A percentile compares a stretch with the other conserved stretches of the same genome.
phyloP scores from a whole-genome alignment of 1,140 invertebrate genomes.

The Diabrotica undecimpunctata region DNA sequence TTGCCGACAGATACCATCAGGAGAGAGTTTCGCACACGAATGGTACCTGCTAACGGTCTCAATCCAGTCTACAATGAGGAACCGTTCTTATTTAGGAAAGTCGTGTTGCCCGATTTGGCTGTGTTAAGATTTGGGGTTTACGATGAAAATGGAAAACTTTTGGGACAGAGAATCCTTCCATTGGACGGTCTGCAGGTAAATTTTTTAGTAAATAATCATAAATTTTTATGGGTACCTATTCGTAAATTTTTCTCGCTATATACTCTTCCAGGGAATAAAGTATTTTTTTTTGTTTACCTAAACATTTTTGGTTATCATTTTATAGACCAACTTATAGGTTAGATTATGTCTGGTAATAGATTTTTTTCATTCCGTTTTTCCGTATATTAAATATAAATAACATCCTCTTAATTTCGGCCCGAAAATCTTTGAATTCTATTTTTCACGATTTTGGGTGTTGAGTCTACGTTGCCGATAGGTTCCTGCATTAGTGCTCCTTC shows the following conservation, averaged over 20 bases:
- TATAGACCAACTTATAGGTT: no score
- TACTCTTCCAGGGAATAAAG: neutral
- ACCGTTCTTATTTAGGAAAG: slow-evolving; percentile 96
- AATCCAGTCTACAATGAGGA: slow-evolving; percentile 99
- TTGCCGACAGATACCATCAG: slow-evolving; percentile 97
- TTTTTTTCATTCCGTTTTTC: no score
- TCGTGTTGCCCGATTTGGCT: slow-evolving; percentile 96
- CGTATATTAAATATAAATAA: no score
- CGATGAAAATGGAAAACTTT: slow-evolving; percentile 95
- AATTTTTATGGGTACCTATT: neutral
- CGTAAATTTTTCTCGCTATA: neutral
- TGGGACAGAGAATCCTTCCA: slow-evolving; percentile 96
- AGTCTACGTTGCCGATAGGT: no score
- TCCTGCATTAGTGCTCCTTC: no score
- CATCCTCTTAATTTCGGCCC: no score
- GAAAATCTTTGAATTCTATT: no score
- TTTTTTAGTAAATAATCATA: neutral
- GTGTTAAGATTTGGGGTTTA: slow-evolving; percentile 97
- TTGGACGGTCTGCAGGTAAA: slow-evolving; percentile 86
- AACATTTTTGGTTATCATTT: no score
- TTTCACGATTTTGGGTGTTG: no score
- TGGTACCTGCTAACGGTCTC: slow-evolving; percentile 94
- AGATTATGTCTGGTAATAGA: no score
- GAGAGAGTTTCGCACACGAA: slow-evolving; percentile 94
- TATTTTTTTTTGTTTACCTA: no score